Conservation (phyloP, 2,888 invertebrate species). For the Apotomis capreana region DNA sequence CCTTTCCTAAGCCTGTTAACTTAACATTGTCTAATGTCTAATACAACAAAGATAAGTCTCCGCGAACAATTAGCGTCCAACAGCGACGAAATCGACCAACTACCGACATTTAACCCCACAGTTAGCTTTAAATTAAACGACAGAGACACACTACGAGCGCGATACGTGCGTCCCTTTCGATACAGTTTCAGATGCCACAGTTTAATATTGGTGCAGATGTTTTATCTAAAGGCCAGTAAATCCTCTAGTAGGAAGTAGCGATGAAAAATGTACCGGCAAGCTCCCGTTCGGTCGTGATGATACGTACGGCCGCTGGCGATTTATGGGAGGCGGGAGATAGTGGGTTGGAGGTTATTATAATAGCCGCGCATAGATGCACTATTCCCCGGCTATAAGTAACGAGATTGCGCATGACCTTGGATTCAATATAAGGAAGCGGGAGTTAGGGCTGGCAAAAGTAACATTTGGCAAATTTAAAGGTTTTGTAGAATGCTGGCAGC, state of each 20-base stretch:
- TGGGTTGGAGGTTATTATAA: conserved; percentile 48
- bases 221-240: conserved; percentile 61
- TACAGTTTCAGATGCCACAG: conserved; percentile 34
- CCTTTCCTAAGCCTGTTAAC: background rate
- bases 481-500: background rate
- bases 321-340: conserved; percentile 47
- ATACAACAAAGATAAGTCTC: conserved; percentile 26
- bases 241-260: conserved; percentile 61
- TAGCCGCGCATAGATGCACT: conserved; percentile 20
- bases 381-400: background rate
- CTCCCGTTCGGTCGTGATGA: conserved; percentile 54
- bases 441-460: conserved; percentile 17
- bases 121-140: conserved; percentile 34
- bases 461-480: background rate
- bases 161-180: conserved; percentile 23
- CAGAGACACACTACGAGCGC: conserved; percentile 14
- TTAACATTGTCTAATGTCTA: conserved; percentile 20
- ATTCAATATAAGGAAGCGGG: background rate
- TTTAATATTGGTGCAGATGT: conserved; percentile 53
- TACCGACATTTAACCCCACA: conserved; percentile 28
- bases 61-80: conserved; percentile 37
- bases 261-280: conserved; percentile 63
- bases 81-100: conserved; percentile 19
- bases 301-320: conserved; percentile 53
- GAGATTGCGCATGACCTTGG: conserved; percentile 21